Evolutionary conservation across 30 jellyfish, hydroid and myxozoan genomes (phyloP).

Genomic region (Hydractinia echinata): DNA sequence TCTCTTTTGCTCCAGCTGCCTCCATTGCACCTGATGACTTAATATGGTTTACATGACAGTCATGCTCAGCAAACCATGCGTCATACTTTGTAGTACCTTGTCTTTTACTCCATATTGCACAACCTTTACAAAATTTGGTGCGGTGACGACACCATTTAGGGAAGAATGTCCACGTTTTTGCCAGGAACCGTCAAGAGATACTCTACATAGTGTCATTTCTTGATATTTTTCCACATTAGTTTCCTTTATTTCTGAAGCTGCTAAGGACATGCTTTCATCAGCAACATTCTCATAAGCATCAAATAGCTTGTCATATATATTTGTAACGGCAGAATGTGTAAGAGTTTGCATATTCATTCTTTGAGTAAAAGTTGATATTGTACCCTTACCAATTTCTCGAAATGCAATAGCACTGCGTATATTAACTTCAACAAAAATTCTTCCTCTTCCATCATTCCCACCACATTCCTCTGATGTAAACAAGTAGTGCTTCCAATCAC

Average conservation of each 20-base stretch:
- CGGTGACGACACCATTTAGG: conserved; percentile 13
- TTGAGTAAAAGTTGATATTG: neutral
- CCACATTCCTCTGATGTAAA: neutral
- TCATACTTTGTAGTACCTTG: neutral
- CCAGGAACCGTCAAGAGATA: neutral
- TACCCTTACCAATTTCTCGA: conserved; percentile 8
- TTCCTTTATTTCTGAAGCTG: too few relatives aligned
- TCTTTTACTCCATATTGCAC: neutral
- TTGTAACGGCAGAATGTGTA: neutral
- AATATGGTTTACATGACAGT: neutral
- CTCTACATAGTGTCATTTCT: too few relatives aligned
- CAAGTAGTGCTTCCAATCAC: neutral
- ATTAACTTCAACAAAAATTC: neutral
- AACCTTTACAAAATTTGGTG: neutral
- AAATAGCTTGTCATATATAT: too few relatives aligned
- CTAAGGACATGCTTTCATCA: neutral
- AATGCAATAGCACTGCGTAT: neutral
- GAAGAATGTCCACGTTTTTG: neutral
- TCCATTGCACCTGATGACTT: too few relatives aligned
- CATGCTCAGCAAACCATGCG: neutral
- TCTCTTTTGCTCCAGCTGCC: neutral
- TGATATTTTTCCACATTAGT: neutral
- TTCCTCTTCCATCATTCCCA: neutral
- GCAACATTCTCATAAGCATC: conserved; percentile 1
- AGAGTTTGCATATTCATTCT: neutral